Evolutionary conservation across 2,797 vertebrate genomes (phyloP).

Genomic region (Phrynocephalus vlangalii): DNA sequence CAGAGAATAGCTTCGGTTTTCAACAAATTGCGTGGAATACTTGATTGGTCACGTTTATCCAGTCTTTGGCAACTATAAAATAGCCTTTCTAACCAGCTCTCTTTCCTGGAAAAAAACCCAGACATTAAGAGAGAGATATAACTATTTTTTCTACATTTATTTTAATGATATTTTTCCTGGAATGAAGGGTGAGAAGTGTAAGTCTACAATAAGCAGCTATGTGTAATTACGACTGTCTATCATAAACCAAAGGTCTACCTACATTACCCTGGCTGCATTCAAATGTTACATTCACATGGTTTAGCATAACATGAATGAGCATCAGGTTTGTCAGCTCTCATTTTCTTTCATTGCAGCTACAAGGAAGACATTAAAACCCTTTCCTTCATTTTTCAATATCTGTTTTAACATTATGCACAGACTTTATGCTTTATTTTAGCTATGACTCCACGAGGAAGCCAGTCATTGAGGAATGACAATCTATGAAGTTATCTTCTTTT

Average conservation of each 20-base stretch:
- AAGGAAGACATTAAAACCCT: too few species aligned
- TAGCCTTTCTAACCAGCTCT: constrained; percentile 96
- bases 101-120: constrained; percentile 84
- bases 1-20: constrained; percentile 95
- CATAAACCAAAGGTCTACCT: neutral
- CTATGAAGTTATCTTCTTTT: too few species aligned
- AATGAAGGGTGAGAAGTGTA: neutral
- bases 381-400: too few species aligned
- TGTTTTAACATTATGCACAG: too few species aligned
- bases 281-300: neutral
- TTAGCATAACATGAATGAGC: too few species aligned
- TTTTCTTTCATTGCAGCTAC: too few species aligned
- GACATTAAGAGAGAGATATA: constrained; percentile 22
- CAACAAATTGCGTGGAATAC: constrained; percentile 87
- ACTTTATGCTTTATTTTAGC: too few species aligned
- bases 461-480: too few species aligned
- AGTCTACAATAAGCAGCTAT: neutral
- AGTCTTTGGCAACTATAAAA: constrained; percentile 96
- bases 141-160: neutral
- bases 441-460: too few species aligned
- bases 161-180: neutral
- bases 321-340: too few species aligned
- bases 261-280: neutral
- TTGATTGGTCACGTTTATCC: constrained; percentile 87
- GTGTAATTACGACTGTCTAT: neutral